Evolutionary conservation across 1,140 invertebrate genomes (phyloP), one percentile per base, ranked within the genome.

Genomic region (Fopius arisanus): DNA sequence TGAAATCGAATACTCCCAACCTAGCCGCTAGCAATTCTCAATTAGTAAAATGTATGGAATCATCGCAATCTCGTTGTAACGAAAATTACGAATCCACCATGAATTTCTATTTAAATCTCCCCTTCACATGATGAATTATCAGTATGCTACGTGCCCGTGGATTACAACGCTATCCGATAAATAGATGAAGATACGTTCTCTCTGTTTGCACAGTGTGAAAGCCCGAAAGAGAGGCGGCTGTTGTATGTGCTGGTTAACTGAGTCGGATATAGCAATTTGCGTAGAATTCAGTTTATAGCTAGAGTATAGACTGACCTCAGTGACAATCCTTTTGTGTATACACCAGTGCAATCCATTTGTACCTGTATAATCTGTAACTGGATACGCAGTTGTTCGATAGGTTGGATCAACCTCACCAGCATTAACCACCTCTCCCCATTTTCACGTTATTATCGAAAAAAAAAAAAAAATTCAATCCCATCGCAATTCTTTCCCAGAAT

Each of bases 251-350:
- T 69, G 48, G 28, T 28, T 77, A 77, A 72, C 72, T 73, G 65
- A 66, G 67, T 54, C 12, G 68, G 62, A 67, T 70, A 68, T 73
- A 62, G 54, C 75, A 75, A 78, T 77, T 78, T 75, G 59, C 72
- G 9, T 4, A 41, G 73, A 78, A 78, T 77, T 77, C 73, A 77
- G 75, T 78, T 77, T 77, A 77, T 72, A 73, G 28, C 26, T 43
- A 23, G 10, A 59, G 54, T 26, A 28, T 16, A 16, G 16, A 28
- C 6, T 23, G 54, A 59, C 54, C 54, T 59, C 54, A 3, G 54
- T 12, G 23, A 10, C 23, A 28, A 59, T 28, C 23, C 54, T 28
- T 23, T 59, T 26, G 54, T 59, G 54, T 59, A 26, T 7, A 3
- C 3, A 28, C 54, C 23, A 59, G 54, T 19, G 3, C 21, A 0